These are phyloP conservation scores for Aporophyla nigra DNA, from an alignment of 2,888 invertebrate species.

Conservation along the genomic window DNA sequence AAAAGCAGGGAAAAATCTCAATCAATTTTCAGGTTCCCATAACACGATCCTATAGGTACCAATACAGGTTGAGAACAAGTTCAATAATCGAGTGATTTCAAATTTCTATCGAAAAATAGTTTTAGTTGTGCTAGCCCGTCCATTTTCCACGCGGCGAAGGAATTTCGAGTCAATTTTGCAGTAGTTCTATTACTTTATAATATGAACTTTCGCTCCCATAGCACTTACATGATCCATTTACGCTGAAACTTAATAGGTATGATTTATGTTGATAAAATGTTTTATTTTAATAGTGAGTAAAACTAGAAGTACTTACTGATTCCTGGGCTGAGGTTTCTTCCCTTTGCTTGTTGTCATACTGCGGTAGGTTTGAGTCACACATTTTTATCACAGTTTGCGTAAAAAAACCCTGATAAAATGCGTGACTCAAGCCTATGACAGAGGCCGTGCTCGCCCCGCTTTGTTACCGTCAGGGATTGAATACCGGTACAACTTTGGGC, in stretches of 20 bases:
- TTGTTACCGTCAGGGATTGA: too few relatives aligned
- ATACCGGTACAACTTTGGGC: too few relatives aligned
- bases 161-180: slow-evolving; percentile 66
- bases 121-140: slow-evolving; percentile 61
- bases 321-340: background rate
- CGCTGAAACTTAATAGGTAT: slow-evolving; percentile 1
- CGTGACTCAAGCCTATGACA: too few relatives aligned
- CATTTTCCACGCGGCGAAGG: slow-evolving; percentile 68
- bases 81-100: slow-evolving; percentile 46
- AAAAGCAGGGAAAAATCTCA: background rate
- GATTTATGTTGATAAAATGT: background rate
- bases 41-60: slow-evolving; percentile 1
- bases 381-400: too few relatives aligned
- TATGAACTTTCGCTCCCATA: slow-evolving; percentile 50
- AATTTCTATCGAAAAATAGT: slow-evolving; percentile 58
- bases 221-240: slow-evolving; percentile 41
- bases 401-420: too few relatives aligned
- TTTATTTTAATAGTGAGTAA: background rate
- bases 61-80: slow-evolving; percentile 18
- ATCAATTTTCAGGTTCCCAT: background rate
- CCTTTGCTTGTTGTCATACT: background rate
- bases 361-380: too few relatives aligned
- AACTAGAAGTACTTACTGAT: too few relatives aligned
- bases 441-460: too few relatives aligned
- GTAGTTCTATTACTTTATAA: slow-evolving; percentile 57